Percentiles rank a stretch among this genome's conserved stretches.
phyloP scores from a whole-genome alignment of 2,113 vertebrate species.

The Jaculus jaculus region DNA sequence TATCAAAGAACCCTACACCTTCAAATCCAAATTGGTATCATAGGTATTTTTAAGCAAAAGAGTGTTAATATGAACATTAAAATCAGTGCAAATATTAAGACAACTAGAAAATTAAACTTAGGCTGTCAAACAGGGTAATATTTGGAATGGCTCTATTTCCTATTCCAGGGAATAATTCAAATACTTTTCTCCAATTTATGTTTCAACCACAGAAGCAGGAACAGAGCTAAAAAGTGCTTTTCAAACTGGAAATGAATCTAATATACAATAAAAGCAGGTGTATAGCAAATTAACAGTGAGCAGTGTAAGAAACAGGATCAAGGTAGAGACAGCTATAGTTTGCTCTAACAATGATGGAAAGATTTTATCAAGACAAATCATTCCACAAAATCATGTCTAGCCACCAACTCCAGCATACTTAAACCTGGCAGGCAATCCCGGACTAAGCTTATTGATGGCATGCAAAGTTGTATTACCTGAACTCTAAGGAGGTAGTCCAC shows the following conservation, averaged over 20 bases:
- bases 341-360: not conserved
- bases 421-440: not conserved
- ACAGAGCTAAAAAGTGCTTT: not conserved
- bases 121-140: too few species aligned
- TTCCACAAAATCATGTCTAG: not conserved
- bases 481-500: constrained; percentile 97
- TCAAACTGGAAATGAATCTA: not conserved
- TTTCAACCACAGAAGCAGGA: not conserved
- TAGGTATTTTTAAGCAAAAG: not conserved
- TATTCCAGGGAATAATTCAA: not conserved
- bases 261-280: not conserved
- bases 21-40: not conserved
- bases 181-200: not conserved
- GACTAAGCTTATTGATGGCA: not conserved
- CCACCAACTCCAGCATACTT: not conserved
- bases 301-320: not conserved
- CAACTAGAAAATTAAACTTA: not conserved
- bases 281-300: not conserved
- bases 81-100: not conserved
- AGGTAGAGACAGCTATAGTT: not conserved
- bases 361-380: not conserved
- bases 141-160: not conserved
- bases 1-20: not conserved
- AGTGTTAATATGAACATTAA: not conserved
- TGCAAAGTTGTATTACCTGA: constrained; percentile 85